phyloP scores from a whole-genome alignment of 2,888 invertebrate species.

The Carterocephalus palaemon region DNA sequence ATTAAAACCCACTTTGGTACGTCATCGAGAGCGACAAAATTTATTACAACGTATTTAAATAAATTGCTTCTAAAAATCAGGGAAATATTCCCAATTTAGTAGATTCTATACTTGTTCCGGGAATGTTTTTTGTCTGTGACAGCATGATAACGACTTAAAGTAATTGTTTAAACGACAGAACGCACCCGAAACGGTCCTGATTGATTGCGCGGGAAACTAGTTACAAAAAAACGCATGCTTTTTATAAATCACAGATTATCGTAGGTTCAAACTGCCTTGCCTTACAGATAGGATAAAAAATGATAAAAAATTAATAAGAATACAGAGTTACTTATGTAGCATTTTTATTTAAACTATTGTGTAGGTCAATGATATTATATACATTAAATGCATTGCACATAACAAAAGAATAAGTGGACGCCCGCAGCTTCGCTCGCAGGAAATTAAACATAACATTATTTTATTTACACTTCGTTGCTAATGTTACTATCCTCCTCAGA shows the following conservation, averaged over 20 bases:
- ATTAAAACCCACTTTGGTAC: constrained; percentile 16
- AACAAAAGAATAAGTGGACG: too few relatives aligned
- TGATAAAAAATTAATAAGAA: too few relatives aligned
- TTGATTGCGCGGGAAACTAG: constrained; percentile 55
- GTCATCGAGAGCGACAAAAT: constrained; percentile 11
- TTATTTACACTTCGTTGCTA: too few relatives aligned
- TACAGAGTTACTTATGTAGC: too few relatives aligned
- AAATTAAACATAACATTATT: too few relatives aligned
- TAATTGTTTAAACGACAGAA: constrained; percentile 74
- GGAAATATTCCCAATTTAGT: constrained; percentile 23
- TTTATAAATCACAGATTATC: constrained; percentile 1
- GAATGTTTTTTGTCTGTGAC: constrained; percentile 45
- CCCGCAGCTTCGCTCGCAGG: too few relatives aligned
- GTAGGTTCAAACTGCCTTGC: too few relatives aligned
- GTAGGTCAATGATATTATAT: too few relatives aligned
- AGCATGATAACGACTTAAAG: constrained; percentile 59
- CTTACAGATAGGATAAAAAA: too few relatives aligned
- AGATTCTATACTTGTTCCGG: constrained; percentile 28
- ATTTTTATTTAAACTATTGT: too few relatives aligned
- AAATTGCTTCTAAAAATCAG: constrained; percentile 21
- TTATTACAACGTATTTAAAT: constrained; percentile 14
- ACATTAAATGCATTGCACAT: too few relatives aligned
- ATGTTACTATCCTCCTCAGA: too few relatives aligned
- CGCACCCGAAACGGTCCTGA: constrained; percentile 53
- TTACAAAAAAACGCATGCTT: constrained; percentile 45